Percentiles rank a stretch among this genome's conserved stretches.
These are phyloP conservation scores for Liposcelis brunnea DNA, from an alignment of 2,888 invertebrate species.

Conservation along the genomic window DNA sequence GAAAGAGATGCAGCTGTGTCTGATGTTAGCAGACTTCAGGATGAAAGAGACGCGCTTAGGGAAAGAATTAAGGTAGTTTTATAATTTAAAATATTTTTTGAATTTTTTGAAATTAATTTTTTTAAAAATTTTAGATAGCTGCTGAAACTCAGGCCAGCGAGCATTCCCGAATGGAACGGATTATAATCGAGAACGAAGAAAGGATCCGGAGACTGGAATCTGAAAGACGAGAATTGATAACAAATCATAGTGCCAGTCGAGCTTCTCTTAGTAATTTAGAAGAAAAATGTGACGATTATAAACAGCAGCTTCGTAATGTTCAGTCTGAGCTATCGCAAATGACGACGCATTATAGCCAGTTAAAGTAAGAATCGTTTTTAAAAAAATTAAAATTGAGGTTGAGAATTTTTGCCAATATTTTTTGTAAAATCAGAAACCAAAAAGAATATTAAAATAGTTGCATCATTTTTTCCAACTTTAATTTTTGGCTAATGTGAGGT, in stretches of 20 bases:
- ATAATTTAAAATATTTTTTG: background rate
- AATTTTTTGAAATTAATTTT: conserved; percentile 1
- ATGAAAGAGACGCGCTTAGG: conserved; percentile 39
- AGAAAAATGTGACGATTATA: conserved; percentile 34
- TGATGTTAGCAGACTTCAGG: conserved; percentile 37
- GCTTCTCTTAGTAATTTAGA: conserved; percentile 25
- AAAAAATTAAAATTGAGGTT: too few relatives aligned
- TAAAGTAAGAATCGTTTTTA: conserved; percentile 32
- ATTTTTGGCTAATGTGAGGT: too few relatives aligned
- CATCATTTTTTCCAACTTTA: too few relatives aligned
- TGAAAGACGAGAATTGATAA: conserved; percentile 35
- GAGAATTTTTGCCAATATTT: too few relatives aligned
- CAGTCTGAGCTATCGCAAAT: conserved; percentile 36
- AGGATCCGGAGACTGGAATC: conserved; percentile 34
- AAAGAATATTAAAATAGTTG: too few relatives aligned
- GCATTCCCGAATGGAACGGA: conserved; percentile 30
- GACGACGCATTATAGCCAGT: conserved; percentile 35
- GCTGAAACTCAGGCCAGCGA: conserved; percentile 31
- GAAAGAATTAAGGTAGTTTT: conserved; percentile 34
- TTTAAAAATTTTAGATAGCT: conserved; percentile 20
- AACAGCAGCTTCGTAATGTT: conserved; percentile 30
- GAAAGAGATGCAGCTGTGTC: conserved; percentile 37
- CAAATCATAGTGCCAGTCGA: conserved; percentile 23
- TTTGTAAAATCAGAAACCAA: too few relatives aligned
- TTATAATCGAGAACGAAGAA: conserved; percentile 31